Percentiles rank a stretch among this genome's conserved stretches.
phyloP scores from a whole-genome alignment of 2,797 vertebrate species.

The Etheostoma perlongum region DNA sequence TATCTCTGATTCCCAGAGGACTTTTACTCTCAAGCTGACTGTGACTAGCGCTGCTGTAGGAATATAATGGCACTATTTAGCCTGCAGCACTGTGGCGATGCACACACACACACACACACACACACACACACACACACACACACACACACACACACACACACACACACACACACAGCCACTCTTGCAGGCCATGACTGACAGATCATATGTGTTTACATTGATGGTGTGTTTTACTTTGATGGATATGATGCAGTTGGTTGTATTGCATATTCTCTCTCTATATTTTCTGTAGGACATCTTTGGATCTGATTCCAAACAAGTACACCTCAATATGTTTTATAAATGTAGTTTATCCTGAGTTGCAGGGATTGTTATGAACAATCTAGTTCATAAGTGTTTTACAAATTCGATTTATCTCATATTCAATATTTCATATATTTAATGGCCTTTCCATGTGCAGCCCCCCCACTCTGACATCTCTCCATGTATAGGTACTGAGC shows the following conservation, averaged over 20 bases:
- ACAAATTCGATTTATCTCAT: background rate
- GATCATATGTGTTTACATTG: constrained; percentile 74
- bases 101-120: constrained; percentile 32
- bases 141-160: constrained; percentile 9
- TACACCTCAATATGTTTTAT: background rate
- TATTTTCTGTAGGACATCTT: constrained; percentile 6
- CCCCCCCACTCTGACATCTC: no score
- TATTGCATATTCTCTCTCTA: constrained; percentile 1
- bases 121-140: constrained; percentile 39
- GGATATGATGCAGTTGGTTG: constrained; percentile 18
- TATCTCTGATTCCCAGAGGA: constrained; percentile 74
- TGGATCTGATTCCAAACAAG: background rate
- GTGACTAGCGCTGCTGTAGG: constrained; percentile 70
- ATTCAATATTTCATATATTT: background rate
- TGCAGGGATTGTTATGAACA: background rate
- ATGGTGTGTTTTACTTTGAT: constrained; percentile 23
- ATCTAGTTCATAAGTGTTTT: background rate
- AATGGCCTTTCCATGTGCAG: no score
- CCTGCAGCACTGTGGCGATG: constrained; percentile 71
- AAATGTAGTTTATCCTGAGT: background rate
- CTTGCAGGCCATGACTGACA: constrained; percentile 67
- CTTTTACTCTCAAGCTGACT: constrained; percentile 62
- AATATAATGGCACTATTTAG: constrained; percentile 79
- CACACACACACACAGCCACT: constrained; percentile 26
- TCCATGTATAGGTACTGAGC: no score